Evolutionary conservation across 2,113 vertebrate genomes (phyloP).

Genomic region (Plectropomus leopardus): DNA sequence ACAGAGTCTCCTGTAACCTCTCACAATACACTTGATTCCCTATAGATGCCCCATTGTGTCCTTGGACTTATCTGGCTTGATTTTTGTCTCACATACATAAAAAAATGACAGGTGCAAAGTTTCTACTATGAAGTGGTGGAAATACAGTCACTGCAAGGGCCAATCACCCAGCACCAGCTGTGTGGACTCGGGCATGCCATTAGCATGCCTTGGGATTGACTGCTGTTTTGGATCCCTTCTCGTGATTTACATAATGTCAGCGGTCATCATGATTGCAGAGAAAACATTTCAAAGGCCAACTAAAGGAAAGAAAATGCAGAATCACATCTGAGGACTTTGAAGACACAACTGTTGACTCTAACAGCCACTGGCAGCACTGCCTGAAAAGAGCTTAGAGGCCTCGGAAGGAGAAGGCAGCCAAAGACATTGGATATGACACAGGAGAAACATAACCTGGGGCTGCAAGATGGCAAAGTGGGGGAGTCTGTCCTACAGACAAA

Average conservation of each 20-base stretch:
- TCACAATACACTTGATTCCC: background rate
- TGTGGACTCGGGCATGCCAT: constrained; percentile 20
- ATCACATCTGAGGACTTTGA: constrained; percentile 45
- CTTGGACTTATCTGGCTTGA: constrained; percentile 10
- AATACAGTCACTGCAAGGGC: constrained; percentile 11
- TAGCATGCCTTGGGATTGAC: constrained; percentile 49
- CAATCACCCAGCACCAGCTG: constrained; percentile 51
- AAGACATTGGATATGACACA: constrained; percentile 57
- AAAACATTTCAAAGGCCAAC: constrained; percentile 39
- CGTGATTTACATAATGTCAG: constrained; percentile 60
- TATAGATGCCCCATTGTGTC: background rate
- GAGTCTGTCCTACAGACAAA: constrained; percentile 23
- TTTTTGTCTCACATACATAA: background rate
- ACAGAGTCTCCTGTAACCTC: background rate
- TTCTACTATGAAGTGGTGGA: background rate
- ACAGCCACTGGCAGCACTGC: constrained; percentile 56
- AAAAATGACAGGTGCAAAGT: background rate
- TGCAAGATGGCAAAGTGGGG: constrained; percentile 18
- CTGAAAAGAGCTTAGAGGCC: constrained; percentile 23
- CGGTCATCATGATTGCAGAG: constrained; percentile 46
- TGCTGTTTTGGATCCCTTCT: constrained; percentile 51
- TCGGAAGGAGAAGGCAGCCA: constrained; percentile 31
- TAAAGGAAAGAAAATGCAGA: constrained; percentile 46
- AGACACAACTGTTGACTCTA: constrained; percentile 56
- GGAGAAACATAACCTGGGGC: constrained; percentile 45